Conservation (phyloP, 2,797 vertebrate species). For the Lagorchestes hirsutus region DNA sequence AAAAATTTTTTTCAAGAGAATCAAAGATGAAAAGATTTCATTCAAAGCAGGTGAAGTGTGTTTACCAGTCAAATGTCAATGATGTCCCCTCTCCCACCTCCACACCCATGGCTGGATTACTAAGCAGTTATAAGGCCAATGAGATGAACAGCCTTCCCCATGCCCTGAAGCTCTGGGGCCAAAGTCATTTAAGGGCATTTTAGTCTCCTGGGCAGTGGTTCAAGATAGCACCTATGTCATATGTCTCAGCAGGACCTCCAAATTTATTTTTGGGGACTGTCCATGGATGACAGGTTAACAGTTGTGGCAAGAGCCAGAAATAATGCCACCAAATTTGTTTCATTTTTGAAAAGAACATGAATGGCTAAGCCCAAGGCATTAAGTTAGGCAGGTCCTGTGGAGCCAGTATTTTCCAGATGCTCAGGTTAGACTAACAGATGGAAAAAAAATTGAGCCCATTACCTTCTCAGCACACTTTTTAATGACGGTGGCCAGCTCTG, state of each 20-base stretch:
- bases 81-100: not conserved
- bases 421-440: slow-evolving; percentile 22
- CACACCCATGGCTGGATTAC: not conserved
- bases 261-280: not conserved
- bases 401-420: slow-evolving; percentile 68
- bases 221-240: slow-evolving; percentile 23
- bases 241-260: slow-evolving; percentile 39
- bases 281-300: not conserved
- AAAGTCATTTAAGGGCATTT: rapidly evolving
- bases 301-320: not conserved
- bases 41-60: slow-evolving; percentile 11
- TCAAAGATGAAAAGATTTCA: not conserved
- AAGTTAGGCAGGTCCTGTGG: slow-evolving; percentile 33
- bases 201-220: not conserved
- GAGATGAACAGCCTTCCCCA: not conserved
- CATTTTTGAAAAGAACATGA: not conserved
- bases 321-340: not conserved
- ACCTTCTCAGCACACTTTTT: slow-evolving; percentile 94
- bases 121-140: not conserved
- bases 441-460: slow-evolving; percentile 78
- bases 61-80: not conserved
- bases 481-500: slow-evolving; percentile 92
- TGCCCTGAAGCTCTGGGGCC: not conserved
- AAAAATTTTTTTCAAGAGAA: not conserved
- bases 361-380: not conserved